Conservation (phyloP, 2,888 invertebrate genomes). For the Gibbula magus region DNA sequence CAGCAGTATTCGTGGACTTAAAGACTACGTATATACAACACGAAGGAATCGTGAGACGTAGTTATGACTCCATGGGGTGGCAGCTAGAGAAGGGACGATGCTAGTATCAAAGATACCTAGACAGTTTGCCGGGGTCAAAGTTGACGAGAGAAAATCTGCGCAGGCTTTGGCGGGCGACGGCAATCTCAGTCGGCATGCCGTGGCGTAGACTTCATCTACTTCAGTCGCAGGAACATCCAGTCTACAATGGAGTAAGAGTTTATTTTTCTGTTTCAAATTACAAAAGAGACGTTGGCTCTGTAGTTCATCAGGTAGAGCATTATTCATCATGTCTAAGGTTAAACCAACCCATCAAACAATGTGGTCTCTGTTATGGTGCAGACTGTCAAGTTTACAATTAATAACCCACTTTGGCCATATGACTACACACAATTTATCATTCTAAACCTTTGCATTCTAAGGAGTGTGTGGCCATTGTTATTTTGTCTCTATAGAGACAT, state of each 20-base stretch:
- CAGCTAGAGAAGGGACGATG: neutral
- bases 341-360: too few relatives aligned
- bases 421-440: too few relatives aligned
- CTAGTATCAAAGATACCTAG: conserved; percentile 69
- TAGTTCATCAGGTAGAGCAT: too few relatives aligned
- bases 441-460: too few relatives aligned
- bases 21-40: conserved; percentile 21
- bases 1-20: neutral
- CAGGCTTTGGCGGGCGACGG: conserved; percentile 84
- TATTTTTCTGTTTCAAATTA: neutral
- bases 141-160: conserved; percentile 82
- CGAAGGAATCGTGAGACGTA: conserved; percentile 13
- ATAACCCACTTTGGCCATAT: too few relatives aligned
- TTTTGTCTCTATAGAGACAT: too few relatives aligned
- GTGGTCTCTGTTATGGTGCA: too few relatives aligned
- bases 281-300: neutral
- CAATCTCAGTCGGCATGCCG: conserved; percentile 87
- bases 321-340: too few relatives aligned
- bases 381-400: too few relatives aligned
- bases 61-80: conserved; percentile 1
- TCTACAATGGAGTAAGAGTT: conserved; percentile 62
- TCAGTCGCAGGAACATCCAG: conserved; percentile 78
- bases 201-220: conserved; percentile 86
- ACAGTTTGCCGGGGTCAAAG: conserved; percentile 79
- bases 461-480: too few relatives aligned